Conservation (phyloP, 2,113 vertebrate genomes). For the Hemichromis elongatus region DNA sequence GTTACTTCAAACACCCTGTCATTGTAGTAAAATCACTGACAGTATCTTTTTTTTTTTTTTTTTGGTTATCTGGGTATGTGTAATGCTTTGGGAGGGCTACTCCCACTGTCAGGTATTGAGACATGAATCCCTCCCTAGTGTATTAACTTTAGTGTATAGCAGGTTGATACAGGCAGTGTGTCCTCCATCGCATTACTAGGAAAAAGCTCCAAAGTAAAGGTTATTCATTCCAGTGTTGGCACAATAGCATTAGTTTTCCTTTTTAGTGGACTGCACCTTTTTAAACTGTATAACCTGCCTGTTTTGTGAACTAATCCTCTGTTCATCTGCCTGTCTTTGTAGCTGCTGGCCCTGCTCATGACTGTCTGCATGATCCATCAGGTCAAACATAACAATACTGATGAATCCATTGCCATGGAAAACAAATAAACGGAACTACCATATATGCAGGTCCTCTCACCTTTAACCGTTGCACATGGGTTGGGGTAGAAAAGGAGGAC, state of each 20-base stretch:
- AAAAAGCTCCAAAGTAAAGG: not conserved
- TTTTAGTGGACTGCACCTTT: not conserved
- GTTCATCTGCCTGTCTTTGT: not conserved
- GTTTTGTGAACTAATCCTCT: not conserved
- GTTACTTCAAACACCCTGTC: too few species aligned
- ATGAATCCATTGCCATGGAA: not conserved
- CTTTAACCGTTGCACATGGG: not conserved
- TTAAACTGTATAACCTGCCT: not conserved
- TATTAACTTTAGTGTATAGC: not conserved
- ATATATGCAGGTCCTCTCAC: not conserved
- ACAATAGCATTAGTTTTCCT: not conserved
- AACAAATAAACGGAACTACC: not conserved
- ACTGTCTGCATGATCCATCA: not conserved
- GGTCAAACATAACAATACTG: not conserved
- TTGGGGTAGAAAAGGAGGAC: not conserved
- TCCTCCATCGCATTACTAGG: not conserved
- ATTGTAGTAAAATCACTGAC: too few species aligned
- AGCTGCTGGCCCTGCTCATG: not conserved
- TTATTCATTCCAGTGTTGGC: not conserved
- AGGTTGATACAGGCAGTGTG: not conserved
- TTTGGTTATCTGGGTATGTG: too few species aligned
- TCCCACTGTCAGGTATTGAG: too few species aligned
- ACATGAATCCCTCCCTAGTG: not conserved
- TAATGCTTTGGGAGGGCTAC: too few species aligned
- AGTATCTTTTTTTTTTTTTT: too few species aligned